Evolutionary conservation across 2,888 invertebrate species (phyloP).

Genomic region (Coronaproctus castanopsis): DNA sequence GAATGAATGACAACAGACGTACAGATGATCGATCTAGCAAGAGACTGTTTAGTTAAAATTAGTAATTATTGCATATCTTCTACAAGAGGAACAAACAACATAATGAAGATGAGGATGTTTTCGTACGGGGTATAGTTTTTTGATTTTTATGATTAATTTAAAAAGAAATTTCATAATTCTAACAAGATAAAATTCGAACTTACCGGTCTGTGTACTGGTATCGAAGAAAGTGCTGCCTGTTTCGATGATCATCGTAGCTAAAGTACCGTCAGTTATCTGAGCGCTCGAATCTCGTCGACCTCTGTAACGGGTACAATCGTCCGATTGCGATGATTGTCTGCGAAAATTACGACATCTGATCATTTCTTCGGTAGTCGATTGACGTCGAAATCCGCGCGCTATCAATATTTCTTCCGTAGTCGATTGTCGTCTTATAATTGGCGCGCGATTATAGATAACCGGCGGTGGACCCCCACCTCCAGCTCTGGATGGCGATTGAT

Average conservation of each 20-base stretch:
- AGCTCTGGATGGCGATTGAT: slow-evolving; percentile 53
- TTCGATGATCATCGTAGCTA: slow-evolving; percentile 81
- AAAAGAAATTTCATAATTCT: no score
- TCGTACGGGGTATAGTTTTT: no score
- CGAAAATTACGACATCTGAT: slow-evolving; percentile 75
- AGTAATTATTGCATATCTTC: no score
- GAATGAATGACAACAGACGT: no score
- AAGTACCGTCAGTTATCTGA: slow-evolving; percentile 76
- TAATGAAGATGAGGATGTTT: no score
- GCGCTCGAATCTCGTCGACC: slow-evolving; percentile 67
- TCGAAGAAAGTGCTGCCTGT: slow-evolving; percentile 82
- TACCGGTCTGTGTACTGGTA: slow-evolving; percentile 80
- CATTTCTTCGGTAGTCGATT: slow-evolving; percentile 84
- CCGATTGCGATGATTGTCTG: slow-evolving; percentile 75
- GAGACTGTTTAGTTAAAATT: no score
- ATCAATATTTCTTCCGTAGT: slow-evolving; percentile 82
- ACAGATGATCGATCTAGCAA: no score
- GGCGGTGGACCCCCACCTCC: no score
- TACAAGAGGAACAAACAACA: no score
- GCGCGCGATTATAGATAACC: slow-evolving; percentile 31
- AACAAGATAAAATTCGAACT: slow-evolving; percentile 25
- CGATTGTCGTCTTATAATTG: slow-evolving; percentile 64
- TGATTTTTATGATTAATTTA: no score
- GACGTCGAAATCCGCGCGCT: slow-evolving; percentile 69
- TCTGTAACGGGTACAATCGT: slow-evolving; percentile 38